Base-by-base conservation (phyloP, 2,797 vertebrate species). In the Pseudochaenichthys georgianus region DNA sequence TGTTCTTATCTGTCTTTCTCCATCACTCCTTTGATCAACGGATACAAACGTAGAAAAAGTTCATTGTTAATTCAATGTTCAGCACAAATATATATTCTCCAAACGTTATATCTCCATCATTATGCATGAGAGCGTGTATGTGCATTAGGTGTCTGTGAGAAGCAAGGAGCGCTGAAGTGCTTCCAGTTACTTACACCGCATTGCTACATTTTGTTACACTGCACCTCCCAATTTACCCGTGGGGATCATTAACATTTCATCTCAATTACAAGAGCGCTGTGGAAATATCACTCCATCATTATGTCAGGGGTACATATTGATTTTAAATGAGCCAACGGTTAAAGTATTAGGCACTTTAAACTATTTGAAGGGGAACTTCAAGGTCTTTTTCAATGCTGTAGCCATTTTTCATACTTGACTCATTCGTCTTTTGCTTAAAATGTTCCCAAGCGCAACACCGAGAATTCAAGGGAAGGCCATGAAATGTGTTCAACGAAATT, bases 161-260 rank as follows among this genome's bases (percentile, higher is more conserved):
- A 67, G 45, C 17, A 55, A 46, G 52, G 17, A 53, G 57, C 4
- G 13, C 46, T 34, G 23, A 15, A 48, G 77, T n/a, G 45, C 46
- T 43, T 54, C 48, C 53, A 55, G 64, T 70, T 21, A 70, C 75
- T 67, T 52, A 43, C 58, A 70, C 77, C 46, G 73, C 71, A 82
- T 70, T 85, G 67, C 71, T 83, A 72, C 70, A 55, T 71, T 87
- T 78, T 78, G 68, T 72, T 64, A 73, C 67, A 28, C 70, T 54
- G 73, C 70, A 50, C 51, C 60, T 58, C 42, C 54, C 64, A 69
- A 41, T 70, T 43, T 65, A 57, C 80, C 71, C 75, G 55, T 47
- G 31, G 73, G 82, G 43, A 80, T 89, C 63, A 81, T 86, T 79
- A 80, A 89, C 79, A 55, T 84, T 82, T 84, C 46, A 85, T 78